These are phyloP conservation scores for Sparidentex hasta DNA, from an alignment of 2,797 vertebrate species.

Conservation along the genomic window DNA sequence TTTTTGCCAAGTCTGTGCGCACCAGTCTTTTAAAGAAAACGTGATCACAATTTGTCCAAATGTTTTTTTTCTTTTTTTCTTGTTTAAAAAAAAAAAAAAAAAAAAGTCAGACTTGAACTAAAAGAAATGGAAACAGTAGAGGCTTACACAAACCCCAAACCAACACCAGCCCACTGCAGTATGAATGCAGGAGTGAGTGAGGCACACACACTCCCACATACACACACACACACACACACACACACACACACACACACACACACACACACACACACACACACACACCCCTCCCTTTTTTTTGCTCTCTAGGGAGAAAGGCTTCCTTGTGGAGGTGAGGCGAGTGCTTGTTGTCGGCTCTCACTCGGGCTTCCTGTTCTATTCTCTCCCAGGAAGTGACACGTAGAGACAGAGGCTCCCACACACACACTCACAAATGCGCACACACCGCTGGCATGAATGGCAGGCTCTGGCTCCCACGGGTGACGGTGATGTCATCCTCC, in stretches of 20 bases:
- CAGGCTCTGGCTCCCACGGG: slow-evolving; percentile 55
- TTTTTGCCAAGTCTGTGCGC: background rate
- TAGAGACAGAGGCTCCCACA: slow-evolving; percentile 52
- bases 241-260: slow-evolving; percentile 39
- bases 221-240: slow-evolving; percentile 16
- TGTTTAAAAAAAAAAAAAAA: background rate
- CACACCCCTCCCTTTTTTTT: slow-evolving; percentile 1
- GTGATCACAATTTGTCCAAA: slow-evolving; percentile 4
- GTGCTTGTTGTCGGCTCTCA: slow-evolving; percentile 48
- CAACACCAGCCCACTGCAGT: slow-evolving; percentile 11
- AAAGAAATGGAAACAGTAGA: slow-evolving; percentile 23
- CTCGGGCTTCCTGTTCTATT: slow-evolving; percentile 76
- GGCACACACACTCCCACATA: slow-evolving; percentile 4
- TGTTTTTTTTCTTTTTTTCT: background rate
- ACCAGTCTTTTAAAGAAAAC: background rate
- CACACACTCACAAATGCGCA: slow-evolving; percentile 12
- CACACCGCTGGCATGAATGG: slow-evolving; percentile 57
- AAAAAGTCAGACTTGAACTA: background rate
- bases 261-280: slow-evolving; percentile 16
- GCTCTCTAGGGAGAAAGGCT: slow-evolving; percentile 66
- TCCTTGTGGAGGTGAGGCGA: slow-evolving; percentile 74
- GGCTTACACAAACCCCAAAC: slow-evolving; percentile 14
- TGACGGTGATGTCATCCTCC: slow-evolving; percentile 68
- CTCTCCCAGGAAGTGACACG: slow-evolving; percentile 80
- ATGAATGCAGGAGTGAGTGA: slow-evolving; percentile 37